Evolutionary conservation across 2,888 invertebrate genomes (phyloP), one percentile per base, ranked within the genome.

Genomic region (Sarcophaga variegata): DNA sequence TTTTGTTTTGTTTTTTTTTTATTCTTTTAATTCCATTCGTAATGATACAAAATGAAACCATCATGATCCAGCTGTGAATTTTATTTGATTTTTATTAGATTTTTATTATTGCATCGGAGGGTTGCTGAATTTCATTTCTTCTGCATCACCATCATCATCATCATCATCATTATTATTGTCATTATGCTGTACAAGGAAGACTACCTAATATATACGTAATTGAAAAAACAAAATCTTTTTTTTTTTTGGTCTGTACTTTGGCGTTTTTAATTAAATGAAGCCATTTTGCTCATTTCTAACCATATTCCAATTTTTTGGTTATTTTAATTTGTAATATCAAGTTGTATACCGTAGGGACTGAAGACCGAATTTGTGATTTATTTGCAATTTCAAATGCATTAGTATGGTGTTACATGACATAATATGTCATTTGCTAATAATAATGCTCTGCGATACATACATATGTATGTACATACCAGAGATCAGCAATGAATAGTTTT

Each of bases 81-180:
- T 89, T 88, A 89, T 89, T 89, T 88, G 89, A 88, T 86, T 89
- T 89, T 87, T 85, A 89, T 88, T 83, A 85, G 81, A 79, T 84
- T 81, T 79, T 82, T 79, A 75, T 71, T 83, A 67, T 59, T 71
- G 71, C 81, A 82, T 69, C 76, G 67, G 64, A 49, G 76, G 77
- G 86, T 83, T 81, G 84, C 67, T 63, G 76, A 72, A 45, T 77
- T 71, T 62, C 45, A 45, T 66, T 67, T n/a, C 47, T 54, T 54
- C 5, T 54, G 54, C 17, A 14, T 54, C 10, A 37, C 37, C 37
- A 37, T 54, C 4, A 14, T 17, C 17, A 54, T 17, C 54, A 54
- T 14, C 3, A 27, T 12, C 12, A 62, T 12, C 12, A 62, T 17
- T 54, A 54, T 17, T 0, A 14, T 14, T 17, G 17, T 45, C 22